Conservation (phyloP, 2,888 invertebrate genomes). For the Hydropsyche betteni region DNA sequence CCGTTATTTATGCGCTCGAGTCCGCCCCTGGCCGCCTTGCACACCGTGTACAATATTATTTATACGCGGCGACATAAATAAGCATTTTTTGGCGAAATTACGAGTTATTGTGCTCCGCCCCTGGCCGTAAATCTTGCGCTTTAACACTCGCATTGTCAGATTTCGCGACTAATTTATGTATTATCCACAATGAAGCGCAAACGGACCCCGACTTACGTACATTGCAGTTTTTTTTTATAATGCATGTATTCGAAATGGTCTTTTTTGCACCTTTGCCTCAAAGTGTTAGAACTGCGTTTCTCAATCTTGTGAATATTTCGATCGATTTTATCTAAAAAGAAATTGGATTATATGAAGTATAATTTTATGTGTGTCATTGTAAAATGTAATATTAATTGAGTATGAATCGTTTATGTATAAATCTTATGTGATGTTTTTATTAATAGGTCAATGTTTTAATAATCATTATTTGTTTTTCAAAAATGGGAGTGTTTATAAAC, state of each 20-base stretch:
- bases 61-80: slow-evolving; percentile 47
- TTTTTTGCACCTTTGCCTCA: too few species aligned
- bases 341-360: too few species aligned
- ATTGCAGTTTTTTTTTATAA: not conserved
- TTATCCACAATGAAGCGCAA: slow-evolving; percentile 35
- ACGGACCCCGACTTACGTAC: slow-evolving; percentile 17
- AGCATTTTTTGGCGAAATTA: slow-evolving; percentile 51
- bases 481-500: too few species aligned
- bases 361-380: too few species aligned
- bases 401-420: too few species aligned
- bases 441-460: too few species aligned
- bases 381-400: too few species aligned
- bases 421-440: too few species aligned
- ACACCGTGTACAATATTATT: slow-evolving; percentile 10
- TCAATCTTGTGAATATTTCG: too few species aligned
- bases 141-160: slow-evolving; percentile 51
- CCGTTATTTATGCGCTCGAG: slow-evolving; percentile 47
- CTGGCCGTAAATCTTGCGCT: slow-evolving; percentile 50
- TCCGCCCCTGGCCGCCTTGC: slow-evolving; percentile 30
- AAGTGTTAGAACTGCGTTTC: too few species aligned
- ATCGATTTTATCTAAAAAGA: too few species aligned
- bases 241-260: not conserved
- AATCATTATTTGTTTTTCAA: too few species aligned
- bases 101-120: slow-evolving; percentile 49
- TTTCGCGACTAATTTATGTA: slow-evolving; percentile 51